Percentiles rank a stretch among this genome's conserved stretches.
These are phyloP conservation scores for Blastobasis adustella DNA, from an alignment of 2,888 invertebrate genomes.

Conservation along the genomic window DNA sequence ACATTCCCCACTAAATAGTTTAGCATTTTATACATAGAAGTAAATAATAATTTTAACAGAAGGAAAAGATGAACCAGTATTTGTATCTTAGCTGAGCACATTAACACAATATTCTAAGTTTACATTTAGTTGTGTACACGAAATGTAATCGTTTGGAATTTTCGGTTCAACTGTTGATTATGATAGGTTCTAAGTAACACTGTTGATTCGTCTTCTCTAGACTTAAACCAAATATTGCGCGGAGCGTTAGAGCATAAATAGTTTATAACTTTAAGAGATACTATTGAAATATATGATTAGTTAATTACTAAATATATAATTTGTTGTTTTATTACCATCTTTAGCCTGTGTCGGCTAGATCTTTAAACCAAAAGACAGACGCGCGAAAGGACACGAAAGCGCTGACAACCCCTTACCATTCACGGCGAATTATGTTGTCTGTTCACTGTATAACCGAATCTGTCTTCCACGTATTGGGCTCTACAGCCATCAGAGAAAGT, in stretches of 20 bases:
- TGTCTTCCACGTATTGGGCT: no score
- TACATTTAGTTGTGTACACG: conserved; percentile 50
- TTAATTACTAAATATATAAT: conserved; percentile 51
- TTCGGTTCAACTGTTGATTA: conserved; percentile 60
- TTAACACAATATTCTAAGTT: conserved; percentile 50
- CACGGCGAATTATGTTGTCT: no score
- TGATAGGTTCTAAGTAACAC: conserved; percentile 16
- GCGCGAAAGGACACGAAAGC: neutral
- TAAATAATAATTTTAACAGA: conserved; percentile 25
- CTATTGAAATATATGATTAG: conserved; percentile 74
- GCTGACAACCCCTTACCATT: neutral
- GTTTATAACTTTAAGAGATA: conserved; percentile 67
- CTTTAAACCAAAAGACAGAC: neutral
- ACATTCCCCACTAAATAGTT: conserved; percentile 80
- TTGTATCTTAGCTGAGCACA: conserved; percentile 43
- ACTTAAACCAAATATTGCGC: conserved; percentile 72
- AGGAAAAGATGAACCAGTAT: conserved; percentile 38
- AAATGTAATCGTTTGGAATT: conserved; percentile 59
- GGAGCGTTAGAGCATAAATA: conserved; percentile 66
- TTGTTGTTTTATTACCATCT: conserved; percentile 40
- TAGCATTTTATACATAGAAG: conserved; percentile 45
- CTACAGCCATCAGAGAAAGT: no score
- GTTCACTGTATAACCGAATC: no score
- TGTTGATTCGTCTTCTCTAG: conserved; percentile 69
- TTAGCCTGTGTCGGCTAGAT: neutral